Evolutionary conservation across 2,113 vertebrate species (phyloP), one percentile per base, ranked within the genome.

Genomic region (Tyto alba): DNA sequence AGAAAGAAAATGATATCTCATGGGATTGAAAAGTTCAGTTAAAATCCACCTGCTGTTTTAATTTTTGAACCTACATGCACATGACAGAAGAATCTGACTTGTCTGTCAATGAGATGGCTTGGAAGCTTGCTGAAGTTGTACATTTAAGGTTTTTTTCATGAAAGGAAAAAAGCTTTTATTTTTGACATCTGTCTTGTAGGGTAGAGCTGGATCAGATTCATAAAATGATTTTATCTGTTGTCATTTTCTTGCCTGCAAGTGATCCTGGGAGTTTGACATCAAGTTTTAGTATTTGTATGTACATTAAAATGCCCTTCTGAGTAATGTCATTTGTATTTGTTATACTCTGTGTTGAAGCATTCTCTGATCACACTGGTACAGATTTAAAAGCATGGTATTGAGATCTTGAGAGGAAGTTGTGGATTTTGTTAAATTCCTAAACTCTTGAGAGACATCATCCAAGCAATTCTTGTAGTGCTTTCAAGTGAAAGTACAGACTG

Each of bases 231-330:
- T 90, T 92, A 85, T 63, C 67, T 36, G 3, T 40, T 73, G 72
- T 88, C 71, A 19, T 32, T 95, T 95, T 94, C 78, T 89, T 96
- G 92, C 89, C 87, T 93, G 88, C 86, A 50, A 55, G 87, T 52
- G 91, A 82, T 93, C 52, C n/a, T 79, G 56, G 48, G 48, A 96
- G 62, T 96, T 95, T 93, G 75, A 95, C 88, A 90, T 86, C 77
- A 95, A 73, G 2, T 90, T 78, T 86, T 95, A 77, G 75, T 88
- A 64, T 72, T 93, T 98, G 90, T 97, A 85, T 88, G 92, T 95
- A 92, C 87, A 91, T 90, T 93, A 80, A 88, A 83, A 67, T 14
- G 9, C 47, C 91, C 93, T 71, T 52, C 92, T 48, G n/a, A 95
- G n/a, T 91, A 26, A 92, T 74, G 16, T 41, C 43, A 40, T 93